These are phyloP conservation scores for Nomada fabriciana DNA, from an alignment of 2,888 invertebrate species.

Conservation along the genomic window DNA sequence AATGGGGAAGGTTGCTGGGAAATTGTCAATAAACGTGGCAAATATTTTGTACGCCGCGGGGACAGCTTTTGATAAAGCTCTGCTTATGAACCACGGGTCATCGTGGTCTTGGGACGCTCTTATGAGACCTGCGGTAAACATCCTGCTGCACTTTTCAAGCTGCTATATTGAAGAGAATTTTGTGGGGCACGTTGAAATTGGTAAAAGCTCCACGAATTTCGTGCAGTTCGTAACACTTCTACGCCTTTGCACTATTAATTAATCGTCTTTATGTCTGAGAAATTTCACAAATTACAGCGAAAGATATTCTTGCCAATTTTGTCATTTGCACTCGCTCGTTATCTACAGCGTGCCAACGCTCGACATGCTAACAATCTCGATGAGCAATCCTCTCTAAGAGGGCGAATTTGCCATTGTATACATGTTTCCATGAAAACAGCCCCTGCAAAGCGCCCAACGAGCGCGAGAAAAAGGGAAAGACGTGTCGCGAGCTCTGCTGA, in stretches of 20 bases:
- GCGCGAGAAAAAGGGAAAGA: background rate
- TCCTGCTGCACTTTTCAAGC: background rate
- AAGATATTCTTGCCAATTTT: no score
- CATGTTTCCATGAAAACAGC: background rate
- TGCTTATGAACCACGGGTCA: slow-evolving; percentile 11
- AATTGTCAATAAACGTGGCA: slow-evolving; percentile 54
- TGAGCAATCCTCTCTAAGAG: background rate
- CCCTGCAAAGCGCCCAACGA: no score
- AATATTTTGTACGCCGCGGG: slow-evolving; percentile 39
- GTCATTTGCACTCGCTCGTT: no score
- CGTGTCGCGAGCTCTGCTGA: background rate
- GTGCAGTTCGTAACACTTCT: no score
- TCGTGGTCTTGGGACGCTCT: background rate
- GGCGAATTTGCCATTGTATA: background rate
- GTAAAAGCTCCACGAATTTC: background rate
- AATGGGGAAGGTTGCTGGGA: background rate
- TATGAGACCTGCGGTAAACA: slow-evolving; percentile 11
- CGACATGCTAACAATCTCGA: background rate
- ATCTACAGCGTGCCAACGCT: no score
- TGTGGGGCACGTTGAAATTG: no score
- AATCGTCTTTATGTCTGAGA: no score
- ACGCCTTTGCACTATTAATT: no score
- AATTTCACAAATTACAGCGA: no score
- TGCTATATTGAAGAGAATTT: background rate
- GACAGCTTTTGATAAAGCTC: slow-evolving; percentile 11